phyloP scores from a whole-genome alignment of 2,797 vertebrate species.

The Trachops cirrhosus region DNA sequence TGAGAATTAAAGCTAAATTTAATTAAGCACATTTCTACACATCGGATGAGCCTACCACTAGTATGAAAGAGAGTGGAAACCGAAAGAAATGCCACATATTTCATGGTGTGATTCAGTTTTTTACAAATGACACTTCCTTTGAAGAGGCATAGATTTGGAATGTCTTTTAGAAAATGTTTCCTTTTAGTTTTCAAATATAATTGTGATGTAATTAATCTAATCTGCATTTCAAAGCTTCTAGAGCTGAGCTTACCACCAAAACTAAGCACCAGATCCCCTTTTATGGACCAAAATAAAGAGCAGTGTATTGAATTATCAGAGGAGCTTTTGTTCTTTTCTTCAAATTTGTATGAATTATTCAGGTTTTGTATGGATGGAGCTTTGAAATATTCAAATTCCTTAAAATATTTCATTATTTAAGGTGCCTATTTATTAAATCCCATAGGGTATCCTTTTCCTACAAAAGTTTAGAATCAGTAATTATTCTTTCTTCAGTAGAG shows the following conservation, averaged over 20 bases:
- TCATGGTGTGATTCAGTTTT: conserved; percentile 67
- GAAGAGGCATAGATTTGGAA: conserved; percentile 67
- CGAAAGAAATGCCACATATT: conserved; percentile 58
- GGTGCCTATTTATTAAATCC: conserved; percentile 55
- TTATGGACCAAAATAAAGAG: conserved; percentile 46
- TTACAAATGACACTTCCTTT: conserved; percentile 70
- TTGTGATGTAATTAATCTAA: conserved; percentile 61
- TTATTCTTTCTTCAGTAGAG: conserved; percentile 11
- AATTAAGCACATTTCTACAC: conserved; percentile 54
- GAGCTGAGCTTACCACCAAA: conserved; percentile 29
- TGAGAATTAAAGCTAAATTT: conserved; percentile 68
- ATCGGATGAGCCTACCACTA: conserved; percentile 36
- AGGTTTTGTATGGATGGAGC: conserved; percentile 39
- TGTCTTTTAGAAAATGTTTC: conserved; percentile 63
- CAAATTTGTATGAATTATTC: conserved; percentile 72
- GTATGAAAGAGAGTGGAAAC: conserved; percentile 41
- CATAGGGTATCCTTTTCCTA: background rate
- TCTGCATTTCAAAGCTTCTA: conserved; percentile 67
- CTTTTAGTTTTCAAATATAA: conserved; percentile 64
- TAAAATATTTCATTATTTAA: conserved; percentile 67
- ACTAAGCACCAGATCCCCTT: conserved; percentile 17
- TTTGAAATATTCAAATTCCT: conserved; percentile 70
- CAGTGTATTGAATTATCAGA: conserved; percentile 46
- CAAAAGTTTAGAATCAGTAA: background rate
- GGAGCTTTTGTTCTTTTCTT: conserved; percentile 67